Conservation (phyloP, 2,888 invertebrate genomes). For the Aspidapion aeneum region DNA sequence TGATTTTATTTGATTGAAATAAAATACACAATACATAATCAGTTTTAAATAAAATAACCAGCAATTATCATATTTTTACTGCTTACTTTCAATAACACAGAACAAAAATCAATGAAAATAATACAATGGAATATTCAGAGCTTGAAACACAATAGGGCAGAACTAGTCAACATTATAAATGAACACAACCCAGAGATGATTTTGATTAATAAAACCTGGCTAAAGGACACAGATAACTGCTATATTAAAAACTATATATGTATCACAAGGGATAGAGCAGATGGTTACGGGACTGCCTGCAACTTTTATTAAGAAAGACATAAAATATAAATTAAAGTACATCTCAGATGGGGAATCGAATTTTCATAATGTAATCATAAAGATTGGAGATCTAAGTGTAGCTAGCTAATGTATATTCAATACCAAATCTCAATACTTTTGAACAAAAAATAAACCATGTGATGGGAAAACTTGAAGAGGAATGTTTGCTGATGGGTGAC, state of each 20-base stretch:
- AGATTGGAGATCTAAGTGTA: not conserved
- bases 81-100: too few relatives aligned
- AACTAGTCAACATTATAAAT: not conserved
- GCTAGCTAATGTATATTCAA: conserved; percentile 2
- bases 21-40: too few relatives aligned
- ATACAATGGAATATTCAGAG: conserved; percentile 1
- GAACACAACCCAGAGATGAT: conserved; percentile 1
- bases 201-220: conserved; percentile 13
- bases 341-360: not conserved
- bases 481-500: not conserved
- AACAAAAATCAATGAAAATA: not conserved
- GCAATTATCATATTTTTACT: too few relatives aligned
- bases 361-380: not conserved
- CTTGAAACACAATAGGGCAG: not conserved
- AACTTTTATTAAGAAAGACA: conserved; percentile 6
- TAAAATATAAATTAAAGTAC: not conserved
- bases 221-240: conserved; percentile 1
- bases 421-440: not conserved
- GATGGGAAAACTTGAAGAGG: not conserved
- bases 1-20: too few relatives aligned
- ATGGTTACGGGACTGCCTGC: conserved; percentile 13
- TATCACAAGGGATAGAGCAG: conserved; percentile 9
- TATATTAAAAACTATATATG: conserved; percentile 4
- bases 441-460: not conserved
- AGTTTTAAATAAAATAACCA: too few relatives aligned